Base-by-base conservation (phyloP, 2,113 vertebrate species). In the Aramus guarauna region DNA sequence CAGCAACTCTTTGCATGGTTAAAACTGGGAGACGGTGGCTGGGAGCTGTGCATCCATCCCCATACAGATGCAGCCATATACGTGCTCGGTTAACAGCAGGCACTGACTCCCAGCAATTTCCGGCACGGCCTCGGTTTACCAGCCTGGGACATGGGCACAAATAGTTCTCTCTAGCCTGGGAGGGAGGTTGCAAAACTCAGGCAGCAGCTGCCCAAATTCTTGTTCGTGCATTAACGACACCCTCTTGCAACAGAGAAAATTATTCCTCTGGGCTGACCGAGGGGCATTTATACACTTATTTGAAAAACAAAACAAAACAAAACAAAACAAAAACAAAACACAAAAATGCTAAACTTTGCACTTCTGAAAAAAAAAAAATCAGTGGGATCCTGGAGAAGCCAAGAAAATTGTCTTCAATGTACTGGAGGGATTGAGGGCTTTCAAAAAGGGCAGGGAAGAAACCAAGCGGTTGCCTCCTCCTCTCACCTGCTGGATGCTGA, bases 161-260 rank as follows among this genome's bases (percentile, higher is more conserved):
- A 27, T 27, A 71, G 3, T 32, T 60, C 36, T 90, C n/a, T 30
- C 43, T 60, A 2, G 24, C 29, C 66, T 1, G 2, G 22, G 15
- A 86, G 22, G 7, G 11, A 53, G 16, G 29, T 81, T 95, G n/a
- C 79, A 86, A 71, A 92, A 92, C 12, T 30, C 63, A 43, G 23
- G 53, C 56, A 89, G 41, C 47, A 73, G 80, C 55, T 89, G 47
- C 83, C 56, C 47, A 47, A 72, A 67, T 64, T 69, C 45, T 26
- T 69, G 6, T 32, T 32, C 5, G 32, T 58, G 11, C 3, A 0
- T 47, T 52, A 74, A 63, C 1, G 0, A 5, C 12, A 45, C 14
- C 50, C 22, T 68, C 39, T 68, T 83, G 66, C 43, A 85, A 59
- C 11, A 53, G 27, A 52, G 27, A 59, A 41, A 52, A 43, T 37